phyloP scores from a whole-genome alignment of 2,888 invertebrate genomes.

The Desoria tigrina region DNA sequence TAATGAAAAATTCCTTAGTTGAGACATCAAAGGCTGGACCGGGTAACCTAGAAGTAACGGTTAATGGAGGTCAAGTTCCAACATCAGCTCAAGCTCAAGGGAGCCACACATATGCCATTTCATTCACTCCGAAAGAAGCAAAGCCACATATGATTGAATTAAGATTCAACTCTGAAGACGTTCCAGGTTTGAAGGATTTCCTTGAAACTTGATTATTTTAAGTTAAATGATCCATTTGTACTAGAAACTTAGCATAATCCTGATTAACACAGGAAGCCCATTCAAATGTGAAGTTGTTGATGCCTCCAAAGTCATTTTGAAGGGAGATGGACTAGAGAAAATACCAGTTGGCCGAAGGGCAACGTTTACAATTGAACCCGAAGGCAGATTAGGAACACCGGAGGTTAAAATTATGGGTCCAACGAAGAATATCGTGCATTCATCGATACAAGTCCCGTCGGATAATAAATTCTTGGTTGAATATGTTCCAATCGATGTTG shows the following conservation, averaged over 20 bases:
- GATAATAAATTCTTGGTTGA: constrained; percentile 59
- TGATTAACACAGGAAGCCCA: constrained; percentile 65
- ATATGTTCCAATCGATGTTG: constrained; percentile 85
- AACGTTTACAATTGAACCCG: constrained; percentile 83
- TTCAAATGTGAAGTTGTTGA: constrained; percentile 78
- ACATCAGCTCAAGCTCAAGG: constrained; percentile 96
- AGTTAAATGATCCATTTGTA: not conserved
- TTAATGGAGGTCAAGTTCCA: constrained; percentile 95
- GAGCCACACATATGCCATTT: constrained; percentile 93
- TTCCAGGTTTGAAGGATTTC: constrained; percentile 73
- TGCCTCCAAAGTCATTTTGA: constrained; percentile 78
- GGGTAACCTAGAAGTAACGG: constrained; percentile 96
- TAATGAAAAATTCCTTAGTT: constrained; percentile 64
- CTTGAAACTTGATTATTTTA: constrained; percentile 9
- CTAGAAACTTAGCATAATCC: not conserved
- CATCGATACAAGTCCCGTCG: constrained; percentile 57
- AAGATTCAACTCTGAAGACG: constrained; percentile 92
- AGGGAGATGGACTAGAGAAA: constrained; percentile 79
- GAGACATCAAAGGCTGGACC: constrained; percentile 98
- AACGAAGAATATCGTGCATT: constrained; percentile 70
- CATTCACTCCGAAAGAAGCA: constrained; percentile 91
- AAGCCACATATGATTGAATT: constrained; percentile 90
- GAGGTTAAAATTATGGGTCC: constrained; percentile 79
- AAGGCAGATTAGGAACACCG: constrained; percentile 67
- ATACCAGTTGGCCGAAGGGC: constrained; percentile 83